phyloP scores from a whole-genome alignment of 2,113 vertebrate genomes.

The Emydocephalus ijimae region DNA sequence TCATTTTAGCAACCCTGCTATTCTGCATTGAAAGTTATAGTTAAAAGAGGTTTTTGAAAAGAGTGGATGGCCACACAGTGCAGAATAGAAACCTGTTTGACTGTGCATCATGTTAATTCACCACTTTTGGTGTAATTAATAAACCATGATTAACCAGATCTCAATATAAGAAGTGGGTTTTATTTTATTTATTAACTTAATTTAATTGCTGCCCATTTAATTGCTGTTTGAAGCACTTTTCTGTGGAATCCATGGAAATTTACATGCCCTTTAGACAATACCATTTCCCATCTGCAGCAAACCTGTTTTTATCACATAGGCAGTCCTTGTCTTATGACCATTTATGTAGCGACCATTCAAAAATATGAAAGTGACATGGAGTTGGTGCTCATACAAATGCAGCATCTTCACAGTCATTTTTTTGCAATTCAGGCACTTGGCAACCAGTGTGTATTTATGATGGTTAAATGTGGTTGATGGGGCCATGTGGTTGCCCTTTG shows the following conservation, averaged over 20 bases:
- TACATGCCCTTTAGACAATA: not conserved
- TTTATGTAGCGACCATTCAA: too few relatives aligned
- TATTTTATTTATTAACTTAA: too few relatives aligned
- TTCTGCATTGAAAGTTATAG: not conserved
- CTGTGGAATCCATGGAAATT: not conserved
- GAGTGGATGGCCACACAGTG: not conserved
- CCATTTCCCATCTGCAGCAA: not conserved
- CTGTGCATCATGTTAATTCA: not conserved
- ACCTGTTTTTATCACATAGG: too few relatives aligned
- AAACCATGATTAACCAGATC: not conserved
- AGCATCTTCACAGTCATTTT: too few relatives aligned
- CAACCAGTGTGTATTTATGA: too few relatives aligned
- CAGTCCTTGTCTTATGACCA: too few relatives aligned
- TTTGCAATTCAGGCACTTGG: too few relatives aligned
- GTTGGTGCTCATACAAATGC: too few relatives aligned
- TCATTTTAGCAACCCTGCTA: not conserved
- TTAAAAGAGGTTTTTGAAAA: not conserved
- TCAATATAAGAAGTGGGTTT: not conserved
- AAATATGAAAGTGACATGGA: too few relatives aligned
- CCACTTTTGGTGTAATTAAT: not conserved
- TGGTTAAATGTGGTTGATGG: too few relatives aligned
- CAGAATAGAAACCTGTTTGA: not conserved
- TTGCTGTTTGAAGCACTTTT: not conserved
- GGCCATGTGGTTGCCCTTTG: too few relatives aligned
- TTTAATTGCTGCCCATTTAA: not conserved